Evolutionary conservation across 30 jellyfish, hydroid and myxozoan species (phyloP).

Genomic region (Haliclystus octoradiatus): DNA sequence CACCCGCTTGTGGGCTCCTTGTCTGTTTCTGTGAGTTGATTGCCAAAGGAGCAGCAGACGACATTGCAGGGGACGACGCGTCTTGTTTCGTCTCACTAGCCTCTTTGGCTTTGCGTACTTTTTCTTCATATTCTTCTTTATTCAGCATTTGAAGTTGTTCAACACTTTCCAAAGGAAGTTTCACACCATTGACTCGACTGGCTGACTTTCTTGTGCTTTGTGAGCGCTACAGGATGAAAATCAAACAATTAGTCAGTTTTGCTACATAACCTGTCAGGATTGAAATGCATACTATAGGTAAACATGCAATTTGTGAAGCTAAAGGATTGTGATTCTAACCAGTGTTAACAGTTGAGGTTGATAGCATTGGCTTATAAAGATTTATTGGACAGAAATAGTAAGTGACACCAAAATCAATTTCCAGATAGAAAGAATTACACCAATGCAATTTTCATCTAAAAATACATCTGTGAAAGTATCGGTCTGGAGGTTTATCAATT

Average conservation of each 20-base stretch:
- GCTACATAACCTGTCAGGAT: too few relatives aligned
- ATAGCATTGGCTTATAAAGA: too few relatives aligned
- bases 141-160: constrained; percentile 79
- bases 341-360: too few relatives aligned
- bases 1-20: constrained; percentile 42
- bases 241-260: background rate
- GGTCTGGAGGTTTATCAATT: too few relatives aligned
- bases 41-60: constrained; percentile 13
- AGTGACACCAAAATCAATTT: too few relatives aligned
- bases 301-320: too few relatives aligned
- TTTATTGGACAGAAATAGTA: too few relatives aligned
- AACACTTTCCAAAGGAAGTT: constrained; percentile 90
- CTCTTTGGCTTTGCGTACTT: constrained; percentile 71
- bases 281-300: too few relatives aligned
- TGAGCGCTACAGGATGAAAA: constrained; percentile 42
- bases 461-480: too few relatives aligned
- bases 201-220: constrained; percentile 67
- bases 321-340: too few relatives aligned
- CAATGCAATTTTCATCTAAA: too few relatives aligned
- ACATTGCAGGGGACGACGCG: constrained; percentile 11
- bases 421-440: too few relatives aligned
- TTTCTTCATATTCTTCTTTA: constrained; percentile 68
- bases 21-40: constrained; percentile 30
- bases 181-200: constrained; percentile 82
- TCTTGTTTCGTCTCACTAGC: constrained; percentile 28